Percentiles rank a stretch among this genome's conserved stretches.
These are phyloP conservation scores for Tetragnatha versicolor DNA, from an alignment of 1,140 invertebrate species.

Conservation along the genomic window DNA sequence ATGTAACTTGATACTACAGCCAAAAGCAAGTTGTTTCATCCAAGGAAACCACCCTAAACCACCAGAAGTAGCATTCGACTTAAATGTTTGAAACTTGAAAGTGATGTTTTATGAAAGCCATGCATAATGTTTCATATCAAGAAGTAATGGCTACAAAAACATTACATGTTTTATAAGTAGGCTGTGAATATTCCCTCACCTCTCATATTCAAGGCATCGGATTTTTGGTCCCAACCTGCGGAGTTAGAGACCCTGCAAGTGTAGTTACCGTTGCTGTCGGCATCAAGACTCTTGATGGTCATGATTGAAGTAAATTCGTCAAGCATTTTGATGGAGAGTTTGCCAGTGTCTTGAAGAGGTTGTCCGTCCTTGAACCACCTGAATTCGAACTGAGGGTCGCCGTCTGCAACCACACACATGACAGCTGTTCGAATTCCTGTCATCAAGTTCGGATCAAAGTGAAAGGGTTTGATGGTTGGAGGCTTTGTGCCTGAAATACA, in stretches of 20 bases:
- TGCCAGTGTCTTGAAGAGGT: not conserved
- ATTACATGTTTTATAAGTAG: too few relatives aligned
- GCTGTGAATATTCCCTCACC: too few relatives aligned
- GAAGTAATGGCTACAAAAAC: too few relatives aligned
- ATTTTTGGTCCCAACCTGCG: conserved; percentile 33
- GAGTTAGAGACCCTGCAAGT: conserved; percentile 54
- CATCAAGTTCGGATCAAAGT: conserved; percentile 67
- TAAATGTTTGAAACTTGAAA: too few relatives aligned
- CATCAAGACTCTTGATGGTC: conserved; percentile 26
- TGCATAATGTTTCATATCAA: too few relatives aligned
- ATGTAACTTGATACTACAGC: too few relatives aligned
- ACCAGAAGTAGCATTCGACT: too few relatives aligned
- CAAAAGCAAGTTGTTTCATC: too few relatives aligned
- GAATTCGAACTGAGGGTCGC: conserved; percentile 57
- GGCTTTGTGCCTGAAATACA: not conserved
- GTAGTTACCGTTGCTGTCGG: conserved; percentile 56
- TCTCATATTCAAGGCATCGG: conserved; percentile 2
- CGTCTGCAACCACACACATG: conserved; percentile 61
- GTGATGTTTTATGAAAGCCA: too few relatives aligned
- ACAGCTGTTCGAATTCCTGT: conserved; percentile 73
- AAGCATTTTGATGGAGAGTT: not conserved
- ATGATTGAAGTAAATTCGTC: not conserved
- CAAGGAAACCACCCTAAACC: too few relatives aligned
- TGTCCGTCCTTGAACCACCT: conserved; percentile 57
- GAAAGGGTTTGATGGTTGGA: conserved; percentile 53